Evolutionary conservation across 1,140 invertebrate genomes (phyloP).

Genomic region (Spodoptera frugiperda): DNA sequence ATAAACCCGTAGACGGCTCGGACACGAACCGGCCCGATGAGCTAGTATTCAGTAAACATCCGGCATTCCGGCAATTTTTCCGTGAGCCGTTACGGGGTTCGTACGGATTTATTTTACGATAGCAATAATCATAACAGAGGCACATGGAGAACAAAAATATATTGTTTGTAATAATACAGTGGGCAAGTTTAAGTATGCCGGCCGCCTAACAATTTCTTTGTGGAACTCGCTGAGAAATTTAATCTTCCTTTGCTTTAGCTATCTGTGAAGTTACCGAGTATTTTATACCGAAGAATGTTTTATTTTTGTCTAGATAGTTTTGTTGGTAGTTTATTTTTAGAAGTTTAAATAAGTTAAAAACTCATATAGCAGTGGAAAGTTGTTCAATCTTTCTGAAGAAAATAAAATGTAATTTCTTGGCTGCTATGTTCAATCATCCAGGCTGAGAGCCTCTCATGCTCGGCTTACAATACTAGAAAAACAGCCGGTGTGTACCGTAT

Average conservation of each 20-base stretch:
- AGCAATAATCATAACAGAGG: slow-evolving; percentile 43
- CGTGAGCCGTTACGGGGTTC: slow-evolving; percentile 29
- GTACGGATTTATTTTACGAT: slow-evolving; percentile 46
- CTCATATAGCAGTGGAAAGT: no score
- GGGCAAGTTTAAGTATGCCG: slow-evolving; percentile 20
- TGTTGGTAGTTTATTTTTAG: no score
- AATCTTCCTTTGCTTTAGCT: slow-evolving; percentile 21
- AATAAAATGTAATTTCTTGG: no score
- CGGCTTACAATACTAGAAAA: not conserved
- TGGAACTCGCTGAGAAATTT: slow-evolving; percentile 25
- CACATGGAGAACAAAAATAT: slow-evolving; percentile 24
- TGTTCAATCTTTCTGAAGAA: no score
- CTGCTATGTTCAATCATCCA: not conserved
- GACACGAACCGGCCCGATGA: slow-evolving; percentile 21
- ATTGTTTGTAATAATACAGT: slow-evolving; percentile 39
- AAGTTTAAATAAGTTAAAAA: no score
- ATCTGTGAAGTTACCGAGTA: slow-evolving; percentile 18
- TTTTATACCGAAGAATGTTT: not conserved
- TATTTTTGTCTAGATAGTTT: not conserved
- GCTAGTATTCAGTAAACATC: slow-evolving; percentile 37
- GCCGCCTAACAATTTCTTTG: slow-evolving; percentile 6
- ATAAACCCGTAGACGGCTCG: no score
- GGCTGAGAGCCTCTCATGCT: no score
- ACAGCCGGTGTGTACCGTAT: not conserved
- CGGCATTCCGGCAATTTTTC: slow-evolving; percentile 45